A percentile compares a stretch with the other conserved stretches of the same genome.
These are phyloP conservation scores for Halcyon smyrnensis DNA, from an alignment of 2,797 vertebrate species.

Conservation along the genomic window DNA sequence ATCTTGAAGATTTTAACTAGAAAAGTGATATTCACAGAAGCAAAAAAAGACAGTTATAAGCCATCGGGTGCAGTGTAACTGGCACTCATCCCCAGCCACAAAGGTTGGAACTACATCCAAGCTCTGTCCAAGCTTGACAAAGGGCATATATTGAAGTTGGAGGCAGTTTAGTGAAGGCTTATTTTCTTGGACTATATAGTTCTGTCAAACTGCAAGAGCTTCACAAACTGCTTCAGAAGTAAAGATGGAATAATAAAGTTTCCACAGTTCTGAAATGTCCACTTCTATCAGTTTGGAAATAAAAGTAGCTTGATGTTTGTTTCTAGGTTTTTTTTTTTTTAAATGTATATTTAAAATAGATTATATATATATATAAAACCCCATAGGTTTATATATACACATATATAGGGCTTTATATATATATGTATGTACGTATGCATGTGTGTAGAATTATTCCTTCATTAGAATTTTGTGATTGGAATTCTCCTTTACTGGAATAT, in stretches of 20 bases:
- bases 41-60: slow-evolving; percentile 53
- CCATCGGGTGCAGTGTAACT: slow-evolving; percentile 34
- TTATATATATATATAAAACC: neutral
- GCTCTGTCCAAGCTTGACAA: neutral
- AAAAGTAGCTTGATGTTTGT: neutral
- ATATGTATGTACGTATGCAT: too few relatives aligned
- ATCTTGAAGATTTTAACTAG: slow-evolving; percentile 36
- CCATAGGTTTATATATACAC: neutral
- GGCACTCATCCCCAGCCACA: slow-evolving; percentile 11
- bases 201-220: neutral
- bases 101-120: neutral
- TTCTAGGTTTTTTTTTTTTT: neutral
- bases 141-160: slow-evolving; percentile 36
- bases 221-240: slow-evolving; percentile 10
- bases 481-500: neutral
- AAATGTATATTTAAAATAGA: neutral
- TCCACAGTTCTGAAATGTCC: neutral
- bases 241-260: neutral
- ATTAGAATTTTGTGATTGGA: neutral
- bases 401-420: neutral
- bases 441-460: neutral
- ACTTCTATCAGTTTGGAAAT: neutral
- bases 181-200: slow-evolving; percentile 27
- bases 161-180: slow-evolving; percentile 39
- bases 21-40: slow-evolving; percentile 64